Evolutionary conservation across 1,140 invertebrate genomes (phyloP).

Genomic region (Pseudomyrmex cubaensis): DNA sequence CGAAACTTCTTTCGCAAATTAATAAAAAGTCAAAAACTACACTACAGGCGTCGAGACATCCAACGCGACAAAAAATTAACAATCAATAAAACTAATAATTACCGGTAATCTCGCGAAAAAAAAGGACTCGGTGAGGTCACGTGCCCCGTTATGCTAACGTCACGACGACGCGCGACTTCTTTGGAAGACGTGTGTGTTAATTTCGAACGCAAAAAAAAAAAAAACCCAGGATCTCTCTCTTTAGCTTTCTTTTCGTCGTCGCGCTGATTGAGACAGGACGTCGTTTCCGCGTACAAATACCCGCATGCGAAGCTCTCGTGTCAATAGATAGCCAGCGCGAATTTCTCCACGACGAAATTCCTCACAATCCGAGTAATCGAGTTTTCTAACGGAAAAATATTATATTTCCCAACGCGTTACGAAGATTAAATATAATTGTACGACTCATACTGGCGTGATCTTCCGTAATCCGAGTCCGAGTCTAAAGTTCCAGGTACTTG

Average conservation of each 20-base stretch:
- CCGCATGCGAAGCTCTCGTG: slow-evolving; percentile 40
- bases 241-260: slow-evolving; percentile 48
- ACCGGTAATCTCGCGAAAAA: neutral
- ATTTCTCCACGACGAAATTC: no score
- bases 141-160: slow-evolving; percentile 31
- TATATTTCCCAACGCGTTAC: neutral
- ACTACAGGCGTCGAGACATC: no score
- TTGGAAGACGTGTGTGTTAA: slow-evolving; percentile 20
- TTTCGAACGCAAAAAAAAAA: neutral
- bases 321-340: neutral
- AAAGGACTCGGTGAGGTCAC: neutral
- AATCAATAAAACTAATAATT: neutral
- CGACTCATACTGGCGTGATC: neutral
- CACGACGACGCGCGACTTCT: neutral
- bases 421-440: no score
- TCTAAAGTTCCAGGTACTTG: neutral
- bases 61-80: no score
- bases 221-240: slow-evolving; percentile 7
- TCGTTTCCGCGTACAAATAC: slow-evolving; percentile 45
- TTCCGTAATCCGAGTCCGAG: neutral
- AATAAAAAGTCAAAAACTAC: no score
- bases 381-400: neutral
- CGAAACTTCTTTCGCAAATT: no score
- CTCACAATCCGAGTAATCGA: neutral
- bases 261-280: neutral